Conservation (phyloP, 2,888 invertebrate species). For the Megaustenia siamemsis region DNA sequence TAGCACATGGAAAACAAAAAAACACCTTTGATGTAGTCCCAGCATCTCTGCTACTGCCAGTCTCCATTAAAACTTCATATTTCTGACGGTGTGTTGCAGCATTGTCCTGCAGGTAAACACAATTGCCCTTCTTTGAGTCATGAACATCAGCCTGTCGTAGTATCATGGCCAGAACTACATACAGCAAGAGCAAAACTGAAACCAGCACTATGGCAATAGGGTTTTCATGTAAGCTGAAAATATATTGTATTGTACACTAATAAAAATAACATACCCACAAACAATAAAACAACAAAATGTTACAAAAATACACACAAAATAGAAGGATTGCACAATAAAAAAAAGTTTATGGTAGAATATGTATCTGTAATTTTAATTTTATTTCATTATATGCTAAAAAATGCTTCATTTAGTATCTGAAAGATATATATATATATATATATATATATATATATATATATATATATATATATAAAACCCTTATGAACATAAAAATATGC, state of each 20-base stretch:
- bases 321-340: no score
- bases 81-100: conserved; percentile 73
- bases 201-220: conserved; percentile 70
- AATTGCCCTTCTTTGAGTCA: conserved; percentile 70
- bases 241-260: background rate
- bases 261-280: no score
- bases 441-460: no score
- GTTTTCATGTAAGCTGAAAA: conserved; percentile 71
- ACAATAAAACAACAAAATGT: no score
- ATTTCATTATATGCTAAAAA: no score
- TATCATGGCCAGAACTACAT: conserved; percentile 68
- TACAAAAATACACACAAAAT: no score
- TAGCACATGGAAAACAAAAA: no score
- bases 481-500: background rate
- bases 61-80: conserved; percentile 78
- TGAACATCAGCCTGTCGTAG: conserved; percentile 70
- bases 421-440: no score
- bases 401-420: no score
- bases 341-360: background rate
- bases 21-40: conserved; percentile 79
- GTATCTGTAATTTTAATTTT: background rate
- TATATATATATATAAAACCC: no score
- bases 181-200: conserved; percentile 66
- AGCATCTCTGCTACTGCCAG: conserved; percentile 77
- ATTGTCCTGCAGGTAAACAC: conserved; percentile 77